Base-by-base conservation (phyloP, 1,140 invertebrate species). In the Calephelis virginiensis region DNA sequence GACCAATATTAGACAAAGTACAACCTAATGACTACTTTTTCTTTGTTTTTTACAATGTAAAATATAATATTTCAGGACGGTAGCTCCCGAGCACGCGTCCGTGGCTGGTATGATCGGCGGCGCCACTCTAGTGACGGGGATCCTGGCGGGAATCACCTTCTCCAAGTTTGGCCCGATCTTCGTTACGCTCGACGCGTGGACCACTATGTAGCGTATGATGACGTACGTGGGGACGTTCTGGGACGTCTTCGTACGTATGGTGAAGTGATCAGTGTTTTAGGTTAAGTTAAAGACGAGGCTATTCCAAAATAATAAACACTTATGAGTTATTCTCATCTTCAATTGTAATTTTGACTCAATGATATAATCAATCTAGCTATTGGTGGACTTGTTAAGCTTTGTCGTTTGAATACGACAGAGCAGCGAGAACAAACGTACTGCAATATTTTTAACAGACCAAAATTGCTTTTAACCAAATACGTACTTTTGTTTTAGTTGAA, bases 31-130 rank as follows among this genome's bases (percentile, higher is more conserved):
- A 28, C 28, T 28, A 28, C 28, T 28, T 28, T 28, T 28, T 1
- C 28, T 4, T 28, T 28, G 28, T 28, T 28, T 28, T 28, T 28
- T 28, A 28, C 5, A 28, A 28, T 28, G 28, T 28, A 28, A 28
- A 28, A 28, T 28, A 4, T 28, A 28, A 28, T 4, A 28, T 93
- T 93, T 38, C 90, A 98, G 97, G 72, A 94, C 93, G 48, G 98
- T 99, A 9, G 95, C 97, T 50, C 93, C 95, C 0, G 94, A 97
- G 73, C 93, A 98, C 85, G 96, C 97, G 17, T 92, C 95, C 0
- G 96, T 95, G 8, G 98, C 98, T 4, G 98, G 98, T 45, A 99
- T 99, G 98, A 97, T 98, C 86, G 98, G 95, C 40, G 97, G 96
- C 1, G 97, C 98, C 13, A 95, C 95, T 76, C 92, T 99, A 0